These are phyloP conservation scores for Dolichopus griseipennis DNA, from an alignment of 2,888 invertebrate species.

Conservation along the genomic window DNA sequence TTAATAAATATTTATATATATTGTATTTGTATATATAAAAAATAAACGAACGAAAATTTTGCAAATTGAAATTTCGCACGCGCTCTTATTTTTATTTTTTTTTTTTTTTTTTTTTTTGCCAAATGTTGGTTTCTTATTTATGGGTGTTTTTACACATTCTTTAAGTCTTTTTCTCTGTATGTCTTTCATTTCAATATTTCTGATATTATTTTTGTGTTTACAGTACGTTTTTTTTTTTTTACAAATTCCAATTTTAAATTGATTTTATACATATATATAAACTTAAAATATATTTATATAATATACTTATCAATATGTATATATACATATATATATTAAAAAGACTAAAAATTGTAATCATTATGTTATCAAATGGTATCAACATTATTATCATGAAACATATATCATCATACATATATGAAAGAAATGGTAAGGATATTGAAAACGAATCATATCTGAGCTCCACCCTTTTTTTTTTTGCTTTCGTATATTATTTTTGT, in stretches of 20 bases:
- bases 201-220: neutral
- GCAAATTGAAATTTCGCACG: slow-evolving; percentile 1
- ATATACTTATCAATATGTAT: neutral
- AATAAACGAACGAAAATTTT: neutral
- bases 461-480: neutral
- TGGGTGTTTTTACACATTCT: neutral
- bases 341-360: neutral
- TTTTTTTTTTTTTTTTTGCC: neutral
- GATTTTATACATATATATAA: neutral
- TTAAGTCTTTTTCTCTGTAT: neutral
- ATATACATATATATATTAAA: no score
- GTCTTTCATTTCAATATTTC: neutral
- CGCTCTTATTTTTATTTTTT: neutral
- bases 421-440: neutral
- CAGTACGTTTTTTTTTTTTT: neutral
- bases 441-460: slow-evolving; percentile 6
- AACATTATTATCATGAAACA: neutral
- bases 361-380: neutral
- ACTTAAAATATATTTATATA: neutral
- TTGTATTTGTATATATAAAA: no score
- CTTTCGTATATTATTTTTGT: no score
- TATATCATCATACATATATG: neutral
- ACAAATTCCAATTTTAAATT: neutral
- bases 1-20: no score
- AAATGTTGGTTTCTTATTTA: neutral